Percentiles rank a stretch among this genome's conserved stretches.
Evolutionary conservation across 2,888 invertebrate genomes (phyloP).

Genomic region (Dione juno): DNA sequence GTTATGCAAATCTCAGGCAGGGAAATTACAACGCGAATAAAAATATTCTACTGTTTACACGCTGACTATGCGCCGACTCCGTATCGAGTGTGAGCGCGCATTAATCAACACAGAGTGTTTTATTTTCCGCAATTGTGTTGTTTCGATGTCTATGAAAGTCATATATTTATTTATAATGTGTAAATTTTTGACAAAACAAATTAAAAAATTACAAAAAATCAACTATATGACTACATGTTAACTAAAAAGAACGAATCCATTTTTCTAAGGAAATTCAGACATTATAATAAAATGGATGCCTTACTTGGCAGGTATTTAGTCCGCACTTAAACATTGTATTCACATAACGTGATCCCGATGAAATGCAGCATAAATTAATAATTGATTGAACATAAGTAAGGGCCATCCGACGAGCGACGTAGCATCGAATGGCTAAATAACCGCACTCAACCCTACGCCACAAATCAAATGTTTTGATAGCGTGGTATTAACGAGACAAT

Average conservation of each 20-base stretch:
- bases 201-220: too few relatives aligned
- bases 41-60: constrained; percentile 79
- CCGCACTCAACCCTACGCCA: constrained; percentile 72
- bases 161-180: not conserved
- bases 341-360: constrained; percentile 30
- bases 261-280: not conserved
- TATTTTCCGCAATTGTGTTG: constrained; percentile 7
- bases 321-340: not conserved
- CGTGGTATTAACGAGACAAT: constrained; percentile 83
- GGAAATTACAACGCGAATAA: constrained; percentile 80
- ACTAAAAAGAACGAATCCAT: not conserved
- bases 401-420: constrained; percentile 68
- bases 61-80: constrained; percentile 75
- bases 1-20: constrained; percentile 79
- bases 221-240: too few relatives aligned
- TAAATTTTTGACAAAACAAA: too few relatives aligned
- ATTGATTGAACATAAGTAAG: constrained; percentile 72
- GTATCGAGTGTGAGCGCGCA: constrained; percentile 76
- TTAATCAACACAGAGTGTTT: constrained; percentile 62
- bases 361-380: constrained; percentile 46
- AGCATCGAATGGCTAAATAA: constrained; percentile 76
- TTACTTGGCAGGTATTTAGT: not conserved
- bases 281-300: not conserved
- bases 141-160: not conserved
- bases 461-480: constrained; percentile 84